These are phyloP conservation scores for Zele albiditarsus DNA, from an alignment of 2,888 invertebrate species.

Conservation along the genomic window DNA sequence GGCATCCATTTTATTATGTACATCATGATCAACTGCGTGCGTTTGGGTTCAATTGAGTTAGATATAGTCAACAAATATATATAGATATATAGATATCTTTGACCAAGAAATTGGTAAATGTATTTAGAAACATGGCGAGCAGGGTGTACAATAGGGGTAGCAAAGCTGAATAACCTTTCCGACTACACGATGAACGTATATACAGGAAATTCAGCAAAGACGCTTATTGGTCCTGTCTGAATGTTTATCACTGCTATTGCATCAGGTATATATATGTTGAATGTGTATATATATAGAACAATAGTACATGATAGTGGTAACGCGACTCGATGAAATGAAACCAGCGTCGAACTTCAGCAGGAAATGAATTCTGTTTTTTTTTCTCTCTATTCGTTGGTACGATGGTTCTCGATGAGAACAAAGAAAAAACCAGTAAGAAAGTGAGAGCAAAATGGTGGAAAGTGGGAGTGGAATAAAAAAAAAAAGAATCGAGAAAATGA, in stretches of 20 bases:
- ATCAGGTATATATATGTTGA: background rate
- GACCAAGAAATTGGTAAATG: no score
- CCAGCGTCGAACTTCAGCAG: background rate
- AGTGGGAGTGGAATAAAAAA: background rate
- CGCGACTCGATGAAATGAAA: background rate
- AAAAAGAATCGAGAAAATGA: conserved; percentile 12
- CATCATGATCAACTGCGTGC: no score
- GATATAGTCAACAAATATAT: no score
- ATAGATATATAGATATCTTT: no score
- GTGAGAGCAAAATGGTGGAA: background rate
- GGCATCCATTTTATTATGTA: no score
- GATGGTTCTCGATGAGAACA: no score
- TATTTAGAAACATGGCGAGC: no score
- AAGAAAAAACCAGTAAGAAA: background rate
- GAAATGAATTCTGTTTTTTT: background rate
- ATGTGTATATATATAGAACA: background rate
- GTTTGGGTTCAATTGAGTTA: no score
- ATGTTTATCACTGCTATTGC: background rate
- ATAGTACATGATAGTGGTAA: background rate
- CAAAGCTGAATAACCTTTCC: no score
- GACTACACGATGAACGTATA: no score
- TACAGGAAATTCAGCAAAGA: background rate
- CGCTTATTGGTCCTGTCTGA: background rate
- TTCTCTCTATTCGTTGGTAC: background rate
- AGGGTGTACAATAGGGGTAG: no score